Conservation (phyloP, 2,888 invertebrate genomes). For the Vanessa cardui region DNA sequence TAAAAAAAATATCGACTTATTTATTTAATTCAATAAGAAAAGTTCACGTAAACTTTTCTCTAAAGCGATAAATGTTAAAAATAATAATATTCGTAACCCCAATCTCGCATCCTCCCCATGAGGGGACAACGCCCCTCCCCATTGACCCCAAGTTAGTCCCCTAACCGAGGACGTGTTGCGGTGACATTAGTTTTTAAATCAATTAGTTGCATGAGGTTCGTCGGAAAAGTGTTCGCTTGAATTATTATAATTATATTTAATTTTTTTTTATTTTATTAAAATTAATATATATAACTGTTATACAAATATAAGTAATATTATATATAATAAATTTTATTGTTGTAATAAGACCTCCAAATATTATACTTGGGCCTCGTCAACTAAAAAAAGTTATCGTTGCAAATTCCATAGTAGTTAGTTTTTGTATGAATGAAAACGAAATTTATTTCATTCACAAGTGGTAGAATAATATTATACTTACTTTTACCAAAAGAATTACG, state of each 20-base stretch:
- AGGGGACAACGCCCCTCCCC: constrained; percentile 39
- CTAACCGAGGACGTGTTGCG: constrained; percentile 32
- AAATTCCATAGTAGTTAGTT: too few relatives aligned
- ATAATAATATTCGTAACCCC: constrained; percentile 36
- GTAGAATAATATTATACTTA: neutral
- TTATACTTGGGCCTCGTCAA: too few relatives aligned
- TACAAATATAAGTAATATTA: too few relatives aligned
- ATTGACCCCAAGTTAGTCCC: constrained; percentile 33
- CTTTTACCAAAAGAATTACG: neutral
- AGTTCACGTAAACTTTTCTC: constrained; percentile 15
- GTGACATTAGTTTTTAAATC: constrained; percentile 41
- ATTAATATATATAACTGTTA: too few relatives aligned
- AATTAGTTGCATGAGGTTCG: constrained; percentile 31
- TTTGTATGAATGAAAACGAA: neutral
- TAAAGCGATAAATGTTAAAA: constrained; percentile 27
- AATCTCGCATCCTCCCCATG: constrained; percentile 18
- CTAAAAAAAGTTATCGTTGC: too few relatives aligned
- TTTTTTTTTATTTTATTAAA: too few relatives aligned
- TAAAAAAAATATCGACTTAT: neutral
- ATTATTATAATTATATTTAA: constrained; percentile 1
- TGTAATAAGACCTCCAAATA: too few relatives aligned
- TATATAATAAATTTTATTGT: too few relatives aligned
- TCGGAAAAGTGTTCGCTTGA: neutral
- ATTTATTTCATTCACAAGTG: neutral
- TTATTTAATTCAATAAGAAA: neutral